A percentile compares a stretch with the other conserved stretches of the same genome.
phyloP scores from a whole-genome alignment of 35 echinoderm and acorn worm species.

The Stichopus chloronotus region DNA sequence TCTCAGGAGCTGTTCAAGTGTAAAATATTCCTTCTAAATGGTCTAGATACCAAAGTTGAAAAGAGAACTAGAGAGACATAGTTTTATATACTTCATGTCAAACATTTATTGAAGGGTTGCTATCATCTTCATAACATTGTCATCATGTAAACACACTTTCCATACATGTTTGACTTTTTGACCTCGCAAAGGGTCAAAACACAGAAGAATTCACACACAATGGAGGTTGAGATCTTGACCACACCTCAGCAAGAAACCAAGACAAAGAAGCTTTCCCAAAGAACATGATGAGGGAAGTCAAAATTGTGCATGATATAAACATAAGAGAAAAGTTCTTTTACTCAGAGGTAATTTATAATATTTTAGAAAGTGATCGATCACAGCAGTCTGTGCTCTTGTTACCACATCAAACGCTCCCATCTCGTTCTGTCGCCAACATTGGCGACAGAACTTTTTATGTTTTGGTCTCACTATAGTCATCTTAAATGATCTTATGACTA shows the following conservation, averaged over 20 bases:
- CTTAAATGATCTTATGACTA: neutral
- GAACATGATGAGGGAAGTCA: neutral
- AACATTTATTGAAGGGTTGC: constrained; percentile 46
- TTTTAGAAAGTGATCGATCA: neutral
- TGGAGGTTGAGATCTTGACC: neutral
- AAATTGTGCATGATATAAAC: neutral
- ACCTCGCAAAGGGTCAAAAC: neutral
- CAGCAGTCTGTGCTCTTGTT: neutral
- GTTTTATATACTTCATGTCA: neutral
- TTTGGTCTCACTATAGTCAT: neutral
- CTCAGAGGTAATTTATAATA: neutral
- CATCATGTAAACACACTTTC: neutral
- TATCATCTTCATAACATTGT: neutral
- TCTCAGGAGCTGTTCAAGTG: too few relatives aligned
- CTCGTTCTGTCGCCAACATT: neutral
- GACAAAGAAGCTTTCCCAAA: neutral
- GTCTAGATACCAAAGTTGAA: too few relatives aligned
- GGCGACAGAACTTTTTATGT: neutral
- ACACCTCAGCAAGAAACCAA: neutral
- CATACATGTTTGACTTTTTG: neutral
- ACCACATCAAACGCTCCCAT: constrained; percentile 16
- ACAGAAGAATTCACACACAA: neutral
- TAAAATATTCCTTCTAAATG: too few relatives aligned
- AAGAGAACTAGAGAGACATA: too few relatives aligned
- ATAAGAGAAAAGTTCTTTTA: neutral